phyloP scores from a whole-genome alignment of 2,113 vertebrate species.

The Saguinus imperator region DNA sequence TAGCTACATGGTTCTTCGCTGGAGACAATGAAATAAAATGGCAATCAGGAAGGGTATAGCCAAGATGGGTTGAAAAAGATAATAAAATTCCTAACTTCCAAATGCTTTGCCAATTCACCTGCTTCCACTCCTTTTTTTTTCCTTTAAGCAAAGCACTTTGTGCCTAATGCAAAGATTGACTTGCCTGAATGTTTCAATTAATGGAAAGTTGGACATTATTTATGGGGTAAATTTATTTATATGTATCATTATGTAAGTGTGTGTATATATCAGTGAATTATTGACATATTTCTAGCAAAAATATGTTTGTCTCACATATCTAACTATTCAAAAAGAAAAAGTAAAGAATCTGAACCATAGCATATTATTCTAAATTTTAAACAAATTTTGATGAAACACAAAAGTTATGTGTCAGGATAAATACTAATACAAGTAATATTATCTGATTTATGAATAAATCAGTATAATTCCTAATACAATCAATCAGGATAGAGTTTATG shows the following conservation, averaged over 20 bases:
- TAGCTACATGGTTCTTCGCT: background rate
- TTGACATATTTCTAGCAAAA: constrained; percentile 22
- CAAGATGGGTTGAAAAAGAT: background rate
- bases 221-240: background rate
- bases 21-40: background rate
- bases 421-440: background rate
- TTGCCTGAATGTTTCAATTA: background rate
- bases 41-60: background rate
- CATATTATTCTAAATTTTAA: background rate
- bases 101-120: background rate
- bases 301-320: background rate
- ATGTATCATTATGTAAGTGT: background rate
- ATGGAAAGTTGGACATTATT: background rate
- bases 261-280: background rate
- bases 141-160: background rate
- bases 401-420: background rate
- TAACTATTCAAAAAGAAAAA: background rate
- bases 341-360: background rate
- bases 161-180: background rate
- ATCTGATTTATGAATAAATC: background rate
- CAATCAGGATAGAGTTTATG: background rate
- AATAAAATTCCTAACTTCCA: background rate
- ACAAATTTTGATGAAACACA: constrained; percentile 26
- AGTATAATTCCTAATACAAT: background rate
- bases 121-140: background rate